Conservation (phyloP, 2,797 vertebrate species). For the Melanotaenia nigrans region DNA sequence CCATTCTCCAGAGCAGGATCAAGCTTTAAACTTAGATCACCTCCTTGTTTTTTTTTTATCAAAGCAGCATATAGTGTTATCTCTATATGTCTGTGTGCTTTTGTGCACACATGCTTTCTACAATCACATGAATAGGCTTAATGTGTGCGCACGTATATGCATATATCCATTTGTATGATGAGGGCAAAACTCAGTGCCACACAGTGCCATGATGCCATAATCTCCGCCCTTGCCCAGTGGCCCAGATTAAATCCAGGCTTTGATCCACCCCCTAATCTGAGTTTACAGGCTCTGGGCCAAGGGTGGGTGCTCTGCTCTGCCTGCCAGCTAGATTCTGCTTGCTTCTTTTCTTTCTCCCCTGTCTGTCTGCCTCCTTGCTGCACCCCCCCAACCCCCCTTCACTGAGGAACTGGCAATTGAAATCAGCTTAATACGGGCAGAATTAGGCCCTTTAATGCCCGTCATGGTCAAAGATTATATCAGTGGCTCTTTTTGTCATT, state of each 20-base stretch:
- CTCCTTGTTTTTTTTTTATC: constrained; percentile 44
- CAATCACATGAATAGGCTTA: constrained; percentile 44
- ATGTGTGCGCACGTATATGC: constrained; percentile 40
- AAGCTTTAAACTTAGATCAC: constrained; percentile 67
- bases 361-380: constrained; percentile 68
- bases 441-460: constrained; percentile 82
- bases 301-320: constrained; percentile 79
- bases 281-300: constrained; percentile 84
- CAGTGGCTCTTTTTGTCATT: constrained; percentile 75
- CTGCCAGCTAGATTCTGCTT: constrained; percentile 80
- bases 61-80: constrained; percentile 25
- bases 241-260: constrained; percentile 86
- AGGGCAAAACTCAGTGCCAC: constrained; percentile 76
- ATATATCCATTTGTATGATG: constrained; percentile 49
- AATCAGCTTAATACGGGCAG: constrained; percentile 81
- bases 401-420: constrained; percentile 79
- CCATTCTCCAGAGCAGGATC: constrained; percentile 57
- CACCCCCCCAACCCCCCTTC: constrained; percentile 60
- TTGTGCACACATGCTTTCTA: constrained; percentile 5
- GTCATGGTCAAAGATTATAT: constrained; percentile 81
- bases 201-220: constrained; percentile 78
- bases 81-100: constrained; percentile 6
- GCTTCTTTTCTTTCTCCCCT: constrained; percentile 73
- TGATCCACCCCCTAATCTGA: constrained; percentile 88
- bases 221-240: constrained; percentile 84